Percentiles rank a stretch among this genome's conserved stretches.
Evolutionary conservation across 2,113 vertebrate species (phyloP).

Genomic region (Dasyornis broadbenti): DNA sequence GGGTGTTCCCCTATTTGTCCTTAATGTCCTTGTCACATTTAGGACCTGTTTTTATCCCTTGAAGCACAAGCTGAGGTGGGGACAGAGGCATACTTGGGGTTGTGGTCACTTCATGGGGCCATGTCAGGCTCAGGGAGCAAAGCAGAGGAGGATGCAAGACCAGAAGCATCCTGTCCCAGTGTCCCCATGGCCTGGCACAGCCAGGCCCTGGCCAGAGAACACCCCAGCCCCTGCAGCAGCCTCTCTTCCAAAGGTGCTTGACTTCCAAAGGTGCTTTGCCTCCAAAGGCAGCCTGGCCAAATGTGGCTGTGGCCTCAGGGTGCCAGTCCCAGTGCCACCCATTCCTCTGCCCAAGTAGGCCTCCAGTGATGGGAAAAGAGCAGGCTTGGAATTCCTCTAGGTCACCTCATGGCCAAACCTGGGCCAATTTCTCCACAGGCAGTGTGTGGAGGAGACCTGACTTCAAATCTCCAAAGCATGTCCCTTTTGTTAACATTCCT

Average conservation of each 20-base stretch:
- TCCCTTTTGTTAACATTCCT: not conserved
- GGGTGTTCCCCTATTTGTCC: not conserved
- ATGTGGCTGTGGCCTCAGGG: not conserved
- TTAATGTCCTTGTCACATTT: not conserved
- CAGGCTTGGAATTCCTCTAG: not conserved
- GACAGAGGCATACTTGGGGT: not conserved
- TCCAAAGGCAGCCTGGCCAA: not conserved
- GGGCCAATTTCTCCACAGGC: not conserved
- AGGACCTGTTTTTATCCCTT: not conserved
- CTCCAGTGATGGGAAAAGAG: not conserved
- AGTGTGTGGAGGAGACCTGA: not conserved
- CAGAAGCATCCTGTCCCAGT: not conserved
- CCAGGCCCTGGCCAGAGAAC: not conserved
- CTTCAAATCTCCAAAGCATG: not conserved
- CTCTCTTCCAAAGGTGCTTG: not conserved
- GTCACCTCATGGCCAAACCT: not conserved
- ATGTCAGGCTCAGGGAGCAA: not conserved
- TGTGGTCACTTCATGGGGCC: not conserved
- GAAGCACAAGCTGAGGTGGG: not conserved
- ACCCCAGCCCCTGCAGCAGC: fast-evolving
- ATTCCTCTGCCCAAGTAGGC: not conserved
- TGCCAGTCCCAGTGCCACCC: not conserved
- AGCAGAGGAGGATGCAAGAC: not conserved
- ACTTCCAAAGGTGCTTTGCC: not conserved
- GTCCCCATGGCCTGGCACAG: not conserved